Evolutionary conservation across 2,113 vertebrate species (phyloP).

Genomic region (Xiphophorus couchianus): DNA sequence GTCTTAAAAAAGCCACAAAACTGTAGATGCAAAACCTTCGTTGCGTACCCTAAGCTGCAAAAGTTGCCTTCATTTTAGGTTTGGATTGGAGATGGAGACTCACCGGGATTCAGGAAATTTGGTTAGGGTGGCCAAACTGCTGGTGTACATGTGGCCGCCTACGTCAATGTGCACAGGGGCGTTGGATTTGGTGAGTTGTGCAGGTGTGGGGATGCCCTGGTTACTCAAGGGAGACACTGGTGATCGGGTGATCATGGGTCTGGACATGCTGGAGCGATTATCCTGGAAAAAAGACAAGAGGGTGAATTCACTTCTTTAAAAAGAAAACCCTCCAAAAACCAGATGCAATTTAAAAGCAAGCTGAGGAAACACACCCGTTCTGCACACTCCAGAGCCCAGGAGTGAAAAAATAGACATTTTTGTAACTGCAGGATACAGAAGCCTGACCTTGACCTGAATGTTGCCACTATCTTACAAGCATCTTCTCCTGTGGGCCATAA

Average conservation of each 20-base stretch:
- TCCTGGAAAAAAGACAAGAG: slow-evolving; percentile 80
- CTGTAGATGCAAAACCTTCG: neutral
- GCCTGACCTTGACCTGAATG: slow-evolving; percentile 81
- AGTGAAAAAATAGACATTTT: slow-evolving; percentile 11
- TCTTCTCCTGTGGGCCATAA: slow-evolving; percentile 75
- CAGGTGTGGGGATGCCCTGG: slow-evolving; percentile 97
- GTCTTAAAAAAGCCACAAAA: slow-evolving; percentile 1
- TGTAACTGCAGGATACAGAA: slow-evolving; percentile 52
- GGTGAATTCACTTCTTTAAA: neutral
- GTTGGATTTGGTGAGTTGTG: slow-evolving; percentile 99
- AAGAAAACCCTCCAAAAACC: neutral
- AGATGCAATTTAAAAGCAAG: slow-evolving; percentile 8
- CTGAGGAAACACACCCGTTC: slow-evolving; percentile 1
- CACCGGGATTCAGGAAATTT: slow-evolving; percentile 98
- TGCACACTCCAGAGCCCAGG: slow-evolving; percentile 17
- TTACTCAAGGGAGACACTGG: slow-evolving; percentile 97
- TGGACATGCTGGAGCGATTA: slow-evolving; percentile 98
- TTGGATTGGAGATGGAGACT: slow-evolving; percentile 44
- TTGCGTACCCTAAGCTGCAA: neutral
- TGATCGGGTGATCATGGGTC: slow-evolving; percentile 97
- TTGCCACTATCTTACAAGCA: slow-evolving; percentile 66
- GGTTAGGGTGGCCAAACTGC: slow-evolving; percentile 97
- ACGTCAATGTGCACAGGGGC: slow-evolving; percentile 98
- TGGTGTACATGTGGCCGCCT: slow-evolving; percentile 99
- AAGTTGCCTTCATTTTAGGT: neutral